These are phyloP conservation scores for Leptopilina clavipes DNA, from an alignment of 1,140 invertebrate species.

Conservation along the genomic window DNA sequence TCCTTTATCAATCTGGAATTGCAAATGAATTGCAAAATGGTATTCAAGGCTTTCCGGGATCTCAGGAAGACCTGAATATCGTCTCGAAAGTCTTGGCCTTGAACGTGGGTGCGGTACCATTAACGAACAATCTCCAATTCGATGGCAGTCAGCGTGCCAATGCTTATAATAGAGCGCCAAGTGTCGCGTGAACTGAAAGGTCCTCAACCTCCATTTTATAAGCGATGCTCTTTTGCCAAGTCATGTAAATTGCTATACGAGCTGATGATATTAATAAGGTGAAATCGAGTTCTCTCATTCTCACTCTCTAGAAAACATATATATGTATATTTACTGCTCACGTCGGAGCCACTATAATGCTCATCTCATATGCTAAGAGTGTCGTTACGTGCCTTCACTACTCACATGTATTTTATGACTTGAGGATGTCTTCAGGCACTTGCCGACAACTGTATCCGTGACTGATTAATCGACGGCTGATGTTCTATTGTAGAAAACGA, in stretches of 20 bases:
- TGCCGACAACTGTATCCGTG: neutral
- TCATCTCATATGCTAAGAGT: constrained; percentile 6
- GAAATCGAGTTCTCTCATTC: constrained; percentile 56
- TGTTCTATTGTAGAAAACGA: constrained; percentile 20
- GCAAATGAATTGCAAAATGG: constrained; percentile 65
- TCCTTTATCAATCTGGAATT: constrained; percentile 80
- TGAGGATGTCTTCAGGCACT: constrained; percentile 9
- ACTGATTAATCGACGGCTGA: constrained; percentile 19
- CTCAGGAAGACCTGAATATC: constrained; percentile 84
- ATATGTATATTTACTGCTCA: neutral
- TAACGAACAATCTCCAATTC: constrained; percentile 48
- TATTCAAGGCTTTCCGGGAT: constrained; percentile 63
- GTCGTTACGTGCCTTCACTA: neutral
- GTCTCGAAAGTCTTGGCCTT: constrained; percentile 86
- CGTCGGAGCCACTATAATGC: neutral
- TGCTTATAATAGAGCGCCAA: constrained; percentile 44
- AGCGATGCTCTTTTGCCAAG: neutral
- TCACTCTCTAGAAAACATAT: constrained; percentile 35
- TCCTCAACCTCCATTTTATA: neutral
- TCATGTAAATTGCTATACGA: constrained; percentile 35
- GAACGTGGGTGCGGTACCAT: constrained; percentile 78
- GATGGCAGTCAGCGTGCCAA: constrained; percentile 40
- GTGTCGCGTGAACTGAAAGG: constrained; percentile 44
- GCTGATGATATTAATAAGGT: constrained; percentile 41
- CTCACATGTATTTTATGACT: neutral